Evolutionary conservation across 2,888 invertebrate species (phyloP).

Genomic region (Cryptophagus acutangulus): DNA sequence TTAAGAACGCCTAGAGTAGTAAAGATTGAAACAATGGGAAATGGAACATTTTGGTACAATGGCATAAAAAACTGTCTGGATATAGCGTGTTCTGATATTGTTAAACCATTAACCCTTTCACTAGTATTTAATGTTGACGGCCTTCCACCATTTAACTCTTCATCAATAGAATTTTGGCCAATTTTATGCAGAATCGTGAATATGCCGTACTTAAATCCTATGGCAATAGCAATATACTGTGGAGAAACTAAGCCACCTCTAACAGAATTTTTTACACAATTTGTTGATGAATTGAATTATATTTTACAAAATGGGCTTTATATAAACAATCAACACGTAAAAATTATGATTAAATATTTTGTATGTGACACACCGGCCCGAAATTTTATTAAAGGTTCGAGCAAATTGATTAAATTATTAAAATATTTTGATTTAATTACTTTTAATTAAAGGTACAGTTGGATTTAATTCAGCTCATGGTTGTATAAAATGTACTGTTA

Average conservation of each 20-base stretch:
- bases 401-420: not conserved
- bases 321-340: constrained; percentile 3
- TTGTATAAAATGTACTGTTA: constrained; percentile 24
- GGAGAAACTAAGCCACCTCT: constrained; percentile 22
- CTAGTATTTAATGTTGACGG: constrained; percentile 21
- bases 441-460: constrained; percentile 18
- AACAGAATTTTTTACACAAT: constrained; percentile 16
- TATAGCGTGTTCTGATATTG: constrained; percentile 7
- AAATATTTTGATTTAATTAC: not conserved
- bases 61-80: constrained; percentile 17
- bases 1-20: constrained; percentile 14
- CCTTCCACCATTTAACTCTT: constrained; percentile 16
- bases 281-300: constrained; percentile 22
- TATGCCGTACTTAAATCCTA: constrained; percentile 16
- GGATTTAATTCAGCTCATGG: constrained; percentile 25
- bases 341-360: constrained; percentile 19
- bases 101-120: constrained; percentile 11
- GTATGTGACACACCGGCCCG: constrained; percentile 25
- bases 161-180: constrained; percentile 21
- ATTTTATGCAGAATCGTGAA: constrained; percentile 19
- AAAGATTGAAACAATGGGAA: constrained; percentile 11
- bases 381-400: constrained; percentile 21
- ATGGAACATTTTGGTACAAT: constrained; percentile 18
- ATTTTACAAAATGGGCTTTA: constrained; percentile 15
- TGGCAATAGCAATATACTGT: constrained; percentile 21